These are phyloP conservation scores for Eleutherodactylus coqui DNA, from an alignment of 2,797 vertebrate species.

Conservation along the genomic window DNA sequence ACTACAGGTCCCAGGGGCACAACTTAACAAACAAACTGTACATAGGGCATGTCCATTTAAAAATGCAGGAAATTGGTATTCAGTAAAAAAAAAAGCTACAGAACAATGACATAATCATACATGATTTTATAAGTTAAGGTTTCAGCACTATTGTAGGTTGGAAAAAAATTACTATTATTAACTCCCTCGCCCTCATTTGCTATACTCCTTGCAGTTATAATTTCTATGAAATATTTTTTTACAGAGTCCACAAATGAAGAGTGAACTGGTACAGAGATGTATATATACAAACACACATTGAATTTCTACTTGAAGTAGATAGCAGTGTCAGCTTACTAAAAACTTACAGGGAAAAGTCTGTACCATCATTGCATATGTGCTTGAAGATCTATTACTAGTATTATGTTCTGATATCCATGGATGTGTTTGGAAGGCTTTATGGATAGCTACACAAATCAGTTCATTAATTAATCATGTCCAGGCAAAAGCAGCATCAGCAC, in stretches of 20 bases:
- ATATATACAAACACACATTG: not conserved
- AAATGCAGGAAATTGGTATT: too few relatives aligned
- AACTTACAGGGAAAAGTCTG: slow-evolving; percentile 15
- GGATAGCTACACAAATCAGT: slow-evolving; percentile 66
- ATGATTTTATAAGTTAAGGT: too few relatives aligned
- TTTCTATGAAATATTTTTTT: not conserved
- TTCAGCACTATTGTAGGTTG: too few relatives aligned
- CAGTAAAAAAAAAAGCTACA: too few relatives aligned
- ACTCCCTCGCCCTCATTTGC: not conserved
- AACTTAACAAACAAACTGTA: too few relatives aligned
- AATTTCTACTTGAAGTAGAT: not conserved
- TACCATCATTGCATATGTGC: slow-evolving; percentile 20
- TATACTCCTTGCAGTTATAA: not conserved
- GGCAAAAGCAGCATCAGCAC: slow-evolving; percentile 63
- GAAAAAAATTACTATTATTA: too few relatives aligned
- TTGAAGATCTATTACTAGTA: slow-evolving; percentile 54
- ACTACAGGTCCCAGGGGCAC: too few relatives aligned
- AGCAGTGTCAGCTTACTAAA: slow-evolving; percentile 28
- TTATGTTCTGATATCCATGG: slow-evolving; percentile 42
- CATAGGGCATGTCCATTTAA: too few relatives aligned
- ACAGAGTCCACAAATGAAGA: not conserved
- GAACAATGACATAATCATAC: too few relatives aligned
- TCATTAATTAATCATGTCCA: slow-evolving; percentile 68
- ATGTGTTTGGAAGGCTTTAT: slow-evolving; percentile 58
- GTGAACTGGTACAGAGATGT: not conserved